phyloP scores from a whole-genome alignment of 1,140 invertebrate species.

The Drosophila chauvacae region DNA sequence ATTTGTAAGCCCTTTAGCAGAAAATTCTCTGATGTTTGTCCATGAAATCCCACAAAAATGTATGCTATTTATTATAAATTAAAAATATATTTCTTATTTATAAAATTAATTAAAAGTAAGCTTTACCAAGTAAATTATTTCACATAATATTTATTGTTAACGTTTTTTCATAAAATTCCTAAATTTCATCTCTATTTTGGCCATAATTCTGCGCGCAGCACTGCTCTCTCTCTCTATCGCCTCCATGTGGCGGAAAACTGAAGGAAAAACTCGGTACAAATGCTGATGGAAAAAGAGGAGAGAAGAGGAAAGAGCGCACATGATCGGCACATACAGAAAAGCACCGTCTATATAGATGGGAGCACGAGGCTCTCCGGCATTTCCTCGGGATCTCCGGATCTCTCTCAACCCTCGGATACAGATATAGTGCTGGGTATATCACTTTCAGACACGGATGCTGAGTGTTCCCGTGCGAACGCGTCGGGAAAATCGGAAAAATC shows the following conservation, averaged over 20 bases:
- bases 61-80: no score
- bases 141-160: not conserved
- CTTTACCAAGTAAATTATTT: not conserved
- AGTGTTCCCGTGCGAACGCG: slow-evolving; percentile 61
- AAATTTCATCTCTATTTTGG: not conserved
- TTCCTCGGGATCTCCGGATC: slow-evolving; percentile 15
- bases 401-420: slow-evolving; percentile 7
- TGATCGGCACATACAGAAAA: slow-evolving; percentile 12
- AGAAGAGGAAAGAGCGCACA: not conserved
- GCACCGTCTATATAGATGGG: slow-evolving; percentile 3
- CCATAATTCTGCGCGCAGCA: not conserved
- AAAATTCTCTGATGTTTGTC: not conserved
- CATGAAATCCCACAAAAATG: no score
- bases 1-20: not conserved
- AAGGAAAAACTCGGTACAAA: slow-evolving; percentile 1
- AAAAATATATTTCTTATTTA: no score
- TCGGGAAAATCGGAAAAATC: slow-evolving; percentile 28
- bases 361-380: not conserved
- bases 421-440: slow-evolving; percentile 58
- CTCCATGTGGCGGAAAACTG: slow-evolving; percentile 9
- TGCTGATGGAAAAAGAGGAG: not conserved
- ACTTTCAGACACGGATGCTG: slow-evolving; percentile 72
- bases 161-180: no score
- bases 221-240: not conserved
- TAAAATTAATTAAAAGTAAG: not conserved